Evolutionary conservation across 2,797 vertebrate species (phyloP), one percentile per base, ranked within the genome.

Genomic region (Sebastes umbrosus): DNA sequence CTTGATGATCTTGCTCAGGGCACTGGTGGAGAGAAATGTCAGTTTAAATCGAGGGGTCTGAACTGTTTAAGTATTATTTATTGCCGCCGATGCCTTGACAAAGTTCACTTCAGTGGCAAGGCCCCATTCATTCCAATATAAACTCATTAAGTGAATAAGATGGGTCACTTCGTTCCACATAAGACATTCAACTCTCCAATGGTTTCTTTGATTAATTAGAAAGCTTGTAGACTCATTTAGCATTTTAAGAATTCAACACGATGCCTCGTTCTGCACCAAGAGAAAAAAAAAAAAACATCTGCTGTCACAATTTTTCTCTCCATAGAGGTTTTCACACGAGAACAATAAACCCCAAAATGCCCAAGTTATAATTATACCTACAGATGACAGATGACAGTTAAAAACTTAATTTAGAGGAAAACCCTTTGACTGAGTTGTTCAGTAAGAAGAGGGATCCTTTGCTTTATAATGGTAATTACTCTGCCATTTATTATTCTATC

Each of bases 401-500:
- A 99, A 99, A 99, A 99, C 98, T 99, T 99, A 98, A 99, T 99
- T 99, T 98, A 97, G 98, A 99, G 98, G 98, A 99, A 96, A 99
- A 99, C 98, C 98, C 98, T 99, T 99, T 99, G 97, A 99, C 97
- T 97, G 97, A 99, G 97, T 99, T 98, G 97, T 97, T 98, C 97
- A 95, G 96, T 97, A 98, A 98, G 97, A 97, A 98, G 98, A 99
- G 97, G 97, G 97, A 99, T 99, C 98, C 97, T 95, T 97, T 96
- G 97, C 98, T 99, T 99, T 99, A 99, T 98, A 98, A 99, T 99
- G 97, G 97, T 99, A 99, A 99, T 99, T 99, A 99, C 97, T 97
- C 98, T 98, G 96, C 98, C 98, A 98, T 99, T 99, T 99, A 99
- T 99, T 99, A 99, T 99, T 99, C 98, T 98, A 99, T 99, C 98